Evolutionary conservation across 2,888 invertebrate genomes (phyloP).

Genomic region (Heliconius ismenius): DNA sequence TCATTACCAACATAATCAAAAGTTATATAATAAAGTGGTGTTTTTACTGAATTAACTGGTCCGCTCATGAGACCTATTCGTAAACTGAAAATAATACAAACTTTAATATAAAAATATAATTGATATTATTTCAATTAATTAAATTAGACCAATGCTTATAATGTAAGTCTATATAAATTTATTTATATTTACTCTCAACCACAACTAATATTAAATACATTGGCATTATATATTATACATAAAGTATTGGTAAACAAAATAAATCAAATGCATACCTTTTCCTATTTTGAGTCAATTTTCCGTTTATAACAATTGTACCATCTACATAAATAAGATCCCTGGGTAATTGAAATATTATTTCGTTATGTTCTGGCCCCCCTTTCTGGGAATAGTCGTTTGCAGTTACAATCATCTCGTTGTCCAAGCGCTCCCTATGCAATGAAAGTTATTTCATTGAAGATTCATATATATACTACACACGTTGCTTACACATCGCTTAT

Average conservation of each 20-base stretch:
- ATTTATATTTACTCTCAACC: not conserved
- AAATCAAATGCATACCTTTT: constrained; percentile 47
- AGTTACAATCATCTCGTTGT: constrained; percentile 55
- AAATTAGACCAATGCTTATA: not conserved
- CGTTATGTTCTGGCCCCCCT: constrained; percentile 55
- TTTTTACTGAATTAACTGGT: not conserved
- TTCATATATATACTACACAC: constrained; percentile 1
- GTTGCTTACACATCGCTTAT: not conserved
- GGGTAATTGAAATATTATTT: constrained; percentile 64
- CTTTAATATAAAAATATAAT: not conserved
- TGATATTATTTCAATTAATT: not conserved
- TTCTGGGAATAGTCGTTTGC: constrained; percentile 55
- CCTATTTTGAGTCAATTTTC: constrained; percentile 47
- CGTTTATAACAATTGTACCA: constrained; percentile 53
- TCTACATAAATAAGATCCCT: constrained; percentile 49
- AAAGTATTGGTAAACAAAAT: not conserved
- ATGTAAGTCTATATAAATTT: not conserved
- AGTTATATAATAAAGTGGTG: not conserved
- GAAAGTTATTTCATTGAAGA: constrained; percentile 5
- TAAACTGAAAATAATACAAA: not conserved
- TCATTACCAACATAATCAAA: not conserved
- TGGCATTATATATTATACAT: not conserved
- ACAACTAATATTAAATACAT: not conserved
- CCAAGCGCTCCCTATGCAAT: constrained; percentile 49
- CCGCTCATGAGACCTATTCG: not conserved